These are phyloP conservation scores for Gonatopus flavifemur DNA, from an alignment of 1,140 invertebrate species.

Conservation along the genomic window DNA sequence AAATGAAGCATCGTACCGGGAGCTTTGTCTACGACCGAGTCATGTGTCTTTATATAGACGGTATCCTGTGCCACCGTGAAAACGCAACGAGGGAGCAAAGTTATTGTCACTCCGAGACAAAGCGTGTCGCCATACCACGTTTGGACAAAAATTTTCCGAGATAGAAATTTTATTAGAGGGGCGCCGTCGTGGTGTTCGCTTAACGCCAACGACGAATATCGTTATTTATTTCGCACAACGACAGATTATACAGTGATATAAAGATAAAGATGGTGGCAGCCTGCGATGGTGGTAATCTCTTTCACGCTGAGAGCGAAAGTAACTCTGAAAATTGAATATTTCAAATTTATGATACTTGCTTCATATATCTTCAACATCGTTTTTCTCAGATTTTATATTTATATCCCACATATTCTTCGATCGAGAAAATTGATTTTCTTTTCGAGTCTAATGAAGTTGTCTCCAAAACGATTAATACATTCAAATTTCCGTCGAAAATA, in stretches of 20 bases:
- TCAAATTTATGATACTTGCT: too few species aligned
- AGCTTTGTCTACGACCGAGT: constrained; percentile 32
- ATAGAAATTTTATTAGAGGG: constrained; percentile 37
- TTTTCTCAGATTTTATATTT: too few species aligned
- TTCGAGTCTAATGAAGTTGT: too few species aligned
- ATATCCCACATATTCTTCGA: too few species aligned
- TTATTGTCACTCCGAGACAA: constrained; percentile 28
- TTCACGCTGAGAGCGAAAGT: too few species aligned
- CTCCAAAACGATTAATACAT: too few species aligned
- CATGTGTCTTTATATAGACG: constrained; percentile 55
- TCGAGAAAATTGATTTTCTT: too few species aligned
- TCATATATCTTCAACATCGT: too few species aligned
- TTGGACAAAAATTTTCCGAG: constrained; percentile 29
- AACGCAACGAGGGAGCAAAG: constrained; percentile 23
- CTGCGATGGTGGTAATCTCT: neutral
- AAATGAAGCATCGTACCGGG: constrained; percentile 46
- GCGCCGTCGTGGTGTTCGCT: constrained; percentile 21
- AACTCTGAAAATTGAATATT: too few species aligned
- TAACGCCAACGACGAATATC: too few species aligned
- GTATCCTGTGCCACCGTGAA: constrained; percentile 31
- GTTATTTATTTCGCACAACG: constrained; percentile 36
- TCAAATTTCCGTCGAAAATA: too few species aligned
- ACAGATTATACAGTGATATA: constrained; percentile 37
- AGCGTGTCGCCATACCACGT: too few species aligned
- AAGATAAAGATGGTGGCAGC: constrained; percentile 14